Conservation (phyloP, 1,140 invertebrate species). For the Colletes latitarsis region DNA sequence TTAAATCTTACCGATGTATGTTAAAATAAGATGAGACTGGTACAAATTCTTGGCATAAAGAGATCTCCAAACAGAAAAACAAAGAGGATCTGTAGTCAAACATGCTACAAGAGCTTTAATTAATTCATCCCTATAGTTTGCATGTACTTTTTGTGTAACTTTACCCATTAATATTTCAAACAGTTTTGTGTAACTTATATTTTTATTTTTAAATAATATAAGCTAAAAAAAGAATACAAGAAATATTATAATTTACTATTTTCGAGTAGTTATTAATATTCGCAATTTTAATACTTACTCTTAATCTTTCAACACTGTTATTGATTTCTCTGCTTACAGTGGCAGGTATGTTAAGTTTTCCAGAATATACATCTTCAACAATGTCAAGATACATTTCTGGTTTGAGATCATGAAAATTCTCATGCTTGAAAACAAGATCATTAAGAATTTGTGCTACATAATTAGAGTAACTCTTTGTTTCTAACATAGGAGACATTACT, state of each 20-base stretch:
- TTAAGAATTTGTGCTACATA: constrained; percentile 87
- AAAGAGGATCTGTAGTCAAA: constrained; percentile 79
- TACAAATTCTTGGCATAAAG: constrained; percentile 81
- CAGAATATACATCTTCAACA: constrained; percentile 75
- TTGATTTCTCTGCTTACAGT: constrained; percentile 67
- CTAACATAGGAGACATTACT: constrained; percentile 88
- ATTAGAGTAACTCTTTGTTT: constrained; percentile 87
- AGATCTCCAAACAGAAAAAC: constrained; percentile 82
- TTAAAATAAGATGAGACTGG: constrained; percentile 78
- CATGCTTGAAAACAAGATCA: constrained; percentile 80
- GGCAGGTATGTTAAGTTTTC: constrained; percentile 72
- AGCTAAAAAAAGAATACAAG: constrained; percentile 65
- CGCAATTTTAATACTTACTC: constrained; percentile 70
- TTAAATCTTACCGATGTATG: constrained; percentile 78
- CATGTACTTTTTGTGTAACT: constrained; percentile 73
- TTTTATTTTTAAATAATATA: constrained; percentile 76
- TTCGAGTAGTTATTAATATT: background rate
- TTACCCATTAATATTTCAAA: constrained; percentile 79
- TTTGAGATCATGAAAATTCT: constrained; percentile 72
- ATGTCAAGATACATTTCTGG: constrained; percentile 77
- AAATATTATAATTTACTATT: constrained; percentile 34
- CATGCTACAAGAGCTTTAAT: constrained; percentile 78
- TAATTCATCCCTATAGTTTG: constrained; percentile 76
- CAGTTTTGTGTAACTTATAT: constrained; percentile 73
- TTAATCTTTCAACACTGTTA: constrained; percentile 76